phyloP scores from a whole-genome alignment of 2,888 invertebrate species.

The Campoplex capitator region DNA sequence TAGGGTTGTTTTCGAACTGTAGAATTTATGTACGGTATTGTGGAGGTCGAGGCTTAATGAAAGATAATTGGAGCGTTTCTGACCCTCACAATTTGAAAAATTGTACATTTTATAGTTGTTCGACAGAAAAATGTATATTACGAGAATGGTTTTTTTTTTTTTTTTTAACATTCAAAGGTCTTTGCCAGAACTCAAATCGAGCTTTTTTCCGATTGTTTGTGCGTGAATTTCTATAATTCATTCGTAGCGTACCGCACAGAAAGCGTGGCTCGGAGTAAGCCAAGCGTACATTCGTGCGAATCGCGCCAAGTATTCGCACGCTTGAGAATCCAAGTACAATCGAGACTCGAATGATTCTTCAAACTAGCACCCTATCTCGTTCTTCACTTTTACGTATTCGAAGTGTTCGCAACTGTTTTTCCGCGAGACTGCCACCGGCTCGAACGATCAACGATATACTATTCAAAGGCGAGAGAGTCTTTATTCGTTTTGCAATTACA shows the following conservation, averaged over 20 bases:
- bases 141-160: too few relatives aligned
- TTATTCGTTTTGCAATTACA: conserved; percentile 7
- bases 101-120: too few relatives aligned
- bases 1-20: too few relatives aligned
- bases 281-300: conserved; percentile 51
- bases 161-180: neutral
- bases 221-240: neutral
- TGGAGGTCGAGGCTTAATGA: too few relatives aligned
- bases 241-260: conserved; percentile 8
- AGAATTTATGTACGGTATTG: too few relatives aligned
- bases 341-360: conserved; percentile 51
- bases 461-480: conserved; percentile 30
- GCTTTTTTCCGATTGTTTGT: neutral
- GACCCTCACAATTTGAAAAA: neutral
- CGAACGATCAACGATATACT: conserved; percentile 11
- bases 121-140: too few relatives aligned
- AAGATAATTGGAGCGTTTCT: neutral
- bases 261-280: conserved; percentile 52
- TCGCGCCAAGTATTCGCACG: conserved; percentile 32
- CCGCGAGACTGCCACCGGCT: conserved; percentile 28
- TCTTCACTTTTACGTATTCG: conserved; percentile 19
- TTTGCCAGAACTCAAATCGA: neutral
- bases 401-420: conserved; percentile 43
- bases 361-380: conserved; percentile 1
- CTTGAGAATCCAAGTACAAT: conserved; percentile 50